Evolutionary conservation across 1,140 invertebrate genomes (phyloP), one percentile per base, ranked within the genome.

Genomic region (Apis laboriosa): DNA sequence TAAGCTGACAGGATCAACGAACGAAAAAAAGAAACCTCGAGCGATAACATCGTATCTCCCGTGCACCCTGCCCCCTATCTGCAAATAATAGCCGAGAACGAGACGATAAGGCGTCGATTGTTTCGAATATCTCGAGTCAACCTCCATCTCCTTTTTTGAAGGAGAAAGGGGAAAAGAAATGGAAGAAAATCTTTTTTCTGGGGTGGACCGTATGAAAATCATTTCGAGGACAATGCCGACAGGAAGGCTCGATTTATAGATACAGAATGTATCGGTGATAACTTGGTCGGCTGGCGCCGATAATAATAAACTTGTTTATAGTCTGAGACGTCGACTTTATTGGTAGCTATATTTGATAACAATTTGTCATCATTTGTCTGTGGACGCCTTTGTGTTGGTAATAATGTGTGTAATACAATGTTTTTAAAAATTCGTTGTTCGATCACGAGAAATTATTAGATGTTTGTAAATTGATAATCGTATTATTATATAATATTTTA

Each of bases 71-170:
- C 24, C 70, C 84, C 21, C 75, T 61, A 88, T 88, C 79, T 83
- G 76, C 56, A 83, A 85, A 88, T 88, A 88, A 80, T 75, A 61
- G 19, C 73, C 34, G 84, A 71, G 74, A 28, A 78, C 71, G 55
- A 12, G 34, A 63, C 61, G 86, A 87, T 88, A 87, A 84, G 77
- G 5, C 63, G 53, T 53, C 58, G 78, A 88, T 83, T 80, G 76
- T 87, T 82, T 79, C 68, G 8, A 43, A 72, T n/a, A 8, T 56
- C 34, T n/a, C 12, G n/a, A 13, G n/a, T 1, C n/a, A 63, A 7
- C 1, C 13, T 7, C 5, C 21, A 7, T n/a, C 12, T 24, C 9
- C 61, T n/a, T 28, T 8, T 28, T 8, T 0, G 9, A 51, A 15
- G n/a, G 19, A 21, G 5, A 68, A 49, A 13, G 5, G 13, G 21